These are phyloP conservation scores for Listrodromus nycthemerus DNA, from an alignment of 2,888 invertebrate genomes.

Conservation along the genomic window DNA sequence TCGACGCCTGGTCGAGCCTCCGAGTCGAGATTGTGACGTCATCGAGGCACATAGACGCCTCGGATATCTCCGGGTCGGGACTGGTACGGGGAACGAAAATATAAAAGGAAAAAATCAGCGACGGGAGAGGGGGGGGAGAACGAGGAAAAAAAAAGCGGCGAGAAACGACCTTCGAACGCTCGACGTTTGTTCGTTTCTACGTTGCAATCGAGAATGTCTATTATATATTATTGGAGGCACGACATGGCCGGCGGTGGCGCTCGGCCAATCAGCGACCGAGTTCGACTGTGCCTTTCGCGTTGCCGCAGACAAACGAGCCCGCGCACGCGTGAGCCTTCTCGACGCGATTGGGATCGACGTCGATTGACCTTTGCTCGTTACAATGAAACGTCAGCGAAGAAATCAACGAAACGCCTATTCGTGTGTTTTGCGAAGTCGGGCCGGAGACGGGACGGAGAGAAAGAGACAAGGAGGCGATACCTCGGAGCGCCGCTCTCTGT, in stretches of 20 bases:
- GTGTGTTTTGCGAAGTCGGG: not conserved
- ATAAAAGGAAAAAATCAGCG: not conserved
- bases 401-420: constrained; percentile 13
- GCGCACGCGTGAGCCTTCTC: constrained; percentile 11
- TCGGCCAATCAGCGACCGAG: constrained; percentile 2
- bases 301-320: constrained; percentile 21
- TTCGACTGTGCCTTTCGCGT: constrained; percentile 32
- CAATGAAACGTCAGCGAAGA: constrained; percentile 40
- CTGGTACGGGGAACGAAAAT: constrained; percentile 3
- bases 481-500: constrained; percentile 1
- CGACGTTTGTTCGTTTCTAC: constrained; percentile 47
- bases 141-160: constrained; percentile 36
- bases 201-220: constrained; percentile 34
- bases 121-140: not conserved
- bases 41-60: constrained; percentile 15
- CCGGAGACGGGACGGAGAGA: too few relatives aligned
- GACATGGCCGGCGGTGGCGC: constrained; percentile 3
- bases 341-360: constrained; percentile 39
- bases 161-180: constrained; percentile 70
- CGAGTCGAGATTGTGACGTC: constrained; percentile 64
- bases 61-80: not conserved
- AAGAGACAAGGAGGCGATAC: not conserved
- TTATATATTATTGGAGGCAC: constrained; percentile 38
- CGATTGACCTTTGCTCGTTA: constrained; percentile 61
- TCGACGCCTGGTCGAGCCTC: constrained; percentile 76